phyloP scores from a whole-genome alignment of 2,113 vertebrate species.

The Tursiops truncatus region DNA sequence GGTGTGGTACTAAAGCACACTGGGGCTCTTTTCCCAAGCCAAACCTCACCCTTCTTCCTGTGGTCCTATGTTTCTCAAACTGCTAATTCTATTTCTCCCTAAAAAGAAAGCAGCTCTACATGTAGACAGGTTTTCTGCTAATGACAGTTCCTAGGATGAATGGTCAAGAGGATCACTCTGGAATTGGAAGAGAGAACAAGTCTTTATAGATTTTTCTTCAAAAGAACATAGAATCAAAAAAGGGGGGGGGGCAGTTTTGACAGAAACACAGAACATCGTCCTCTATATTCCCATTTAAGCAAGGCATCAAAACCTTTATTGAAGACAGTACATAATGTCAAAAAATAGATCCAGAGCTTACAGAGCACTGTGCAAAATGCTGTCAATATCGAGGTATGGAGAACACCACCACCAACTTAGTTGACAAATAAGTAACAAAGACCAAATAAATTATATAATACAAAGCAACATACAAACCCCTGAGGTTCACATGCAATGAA shows the following conservation, averaged over 20 bases:
- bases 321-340: constrained; percentile 49
- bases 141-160: constrained; percentile 38
- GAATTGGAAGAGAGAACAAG: constrained; percentile 47
- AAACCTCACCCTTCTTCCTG: constrained; percentile 12
- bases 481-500: not conserved
- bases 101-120: constrained; percentile 27
- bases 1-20: not conserved
- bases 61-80: not conserved
- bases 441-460: not conserved
- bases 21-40: not conserved
- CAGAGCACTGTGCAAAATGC: not conserved
- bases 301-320: constrained; percentile 69
- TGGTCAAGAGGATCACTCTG: constrained; percentile 54
- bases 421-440: constrained; percentile 42
- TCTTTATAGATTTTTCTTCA: constrained; percentile 56
- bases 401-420: not conserved
- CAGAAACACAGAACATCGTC: constrained; percentile 50
- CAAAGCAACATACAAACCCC: not conserved
- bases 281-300: constrained; percentile 59
- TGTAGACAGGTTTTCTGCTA: constrained; percentile 50
- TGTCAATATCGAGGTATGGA: constrained; percentile 17
- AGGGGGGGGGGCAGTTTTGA: not conserved
- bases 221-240: constrained; percentile 44
- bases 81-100: constrained; percentile 34
- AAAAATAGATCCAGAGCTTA: constrained; percentile 48